Evolutionary conservation across 2,888 invertebrate genomes (phyloP), one percentile per base, ranked within the genome.

Genomic region (Hesperia comma): DNA sequence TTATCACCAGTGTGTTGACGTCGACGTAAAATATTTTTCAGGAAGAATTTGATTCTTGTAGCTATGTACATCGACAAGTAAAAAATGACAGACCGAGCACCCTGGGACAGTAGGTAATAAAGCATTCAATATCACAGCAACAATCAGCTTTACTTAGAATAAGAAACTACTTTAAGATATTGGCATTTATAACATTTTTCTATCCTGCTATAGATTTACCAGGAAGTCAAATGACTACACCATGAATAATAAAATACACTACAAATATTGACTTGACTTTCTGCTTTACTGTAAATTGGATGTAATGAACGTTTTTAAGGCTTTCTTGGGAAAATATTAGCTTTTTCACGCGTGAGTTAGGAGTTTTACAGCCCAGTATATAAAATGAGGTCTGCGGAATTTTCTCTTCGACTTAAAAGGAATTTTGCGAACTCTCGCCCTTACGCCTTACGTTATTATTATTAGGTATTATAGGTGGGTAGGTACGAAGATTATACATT

Each of bases 221-320:
- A 17, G 17, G 46, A 17, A n/a, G 2, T 46, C 0, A 12, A 46
- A 46, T 17, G 17, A 46, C 17, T 19, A 49, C 19, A 19, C 10
- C 2, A 17, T 49, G 19, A 17, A 19, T 49, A 19, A 43, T 21
- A 49, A 49, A 19, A 69, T 68, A 71, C 68, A 70, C 69, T 70
- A 70, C 70, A 67, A 70, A 71, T 67, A 71, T 62, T 70, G 67
- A 68, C 68, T 72, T 72, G 73, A 71, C 74, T 73, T 72, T 68
- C 67, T 69, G 62, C 72, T 68, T 74, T 73, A 73, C 72, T 69
- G 73, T 74, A 79, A 81, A 82, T 80, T 81, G 79, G 83, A 81
- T 77, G 76, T 80, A 81, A 84, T 79, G 76, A 81, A 78, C 74
- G 75, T 79, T 82, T 79, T 79, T 79, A 81, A 77, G 77, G 78